phyloP scores from a whole-genome alignment of 2,888 invertebrate species.

The Ichneumon xanthorius region DNA sequence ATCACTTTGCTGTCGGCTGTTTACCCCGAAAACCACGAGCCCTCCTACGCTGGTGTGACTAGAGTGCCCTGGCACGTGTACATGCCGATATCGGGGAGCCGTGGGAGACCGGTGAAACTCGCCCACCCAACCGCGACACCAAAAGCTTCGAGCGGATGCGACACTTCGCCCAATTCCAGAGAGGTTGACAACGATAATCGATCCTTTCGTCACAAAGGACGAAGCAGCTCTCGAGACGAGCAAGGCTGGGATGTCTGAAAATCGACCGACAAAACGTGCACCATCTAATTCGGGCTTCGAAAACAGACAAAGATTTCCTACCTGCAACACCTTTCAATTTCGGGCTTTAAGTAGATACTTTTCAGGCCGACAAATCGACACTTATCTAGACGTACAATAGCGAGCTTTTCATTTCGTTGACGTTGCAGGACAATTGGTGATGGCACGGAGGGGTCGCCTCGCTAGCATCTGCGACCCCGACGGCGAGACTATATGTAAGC shows the following conservation, averaged over 20 bases:
- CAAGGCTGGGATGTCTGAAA: too few relatives aligned
- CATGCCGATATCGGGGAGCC: neutral
- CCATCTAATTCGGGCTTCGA: too few relatives aligned
- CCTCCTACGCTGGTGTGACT: neutral
- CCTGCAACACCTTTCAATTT: too few relatives aligned
- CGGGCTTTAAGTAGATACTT: neutral
- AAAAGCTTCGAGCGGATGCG: neutral
- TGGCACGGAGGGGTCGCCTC: constrained; percentile 84
- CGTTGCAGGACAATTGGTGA: constrained; percentile 83
- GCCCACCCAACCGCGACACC: neutral
- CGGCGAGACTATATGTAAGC: constrained; percentile 90
- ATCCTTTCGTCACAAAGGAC: neutral
- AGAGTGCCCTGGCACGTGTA: neutral
- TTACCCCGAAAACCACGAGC: constrained; percentile 69
- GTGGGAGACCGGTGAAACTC: neutral
- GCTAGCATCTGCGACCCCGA: constrained; percentile 89
- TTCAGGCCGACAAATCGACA: neutral
- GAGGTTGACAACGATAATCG: neutral
- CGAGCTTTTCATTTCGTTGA: constrained; percentile 68
- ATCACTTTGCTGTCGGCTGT: constrained; percentile 74
- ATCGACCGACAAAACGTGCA: too few relatives aligned
- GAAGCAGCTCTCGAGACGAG: too few relatives aligned
- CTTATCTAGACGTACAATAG: constrained; percentile 24
- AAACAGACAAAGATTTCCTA: too few relatives aligned
- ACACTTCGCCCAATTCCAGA: constrained; percentile 3